Conservation (phyloP, 2,888 invertebrate species). For the Bruchidius siliquastri region DNA sequence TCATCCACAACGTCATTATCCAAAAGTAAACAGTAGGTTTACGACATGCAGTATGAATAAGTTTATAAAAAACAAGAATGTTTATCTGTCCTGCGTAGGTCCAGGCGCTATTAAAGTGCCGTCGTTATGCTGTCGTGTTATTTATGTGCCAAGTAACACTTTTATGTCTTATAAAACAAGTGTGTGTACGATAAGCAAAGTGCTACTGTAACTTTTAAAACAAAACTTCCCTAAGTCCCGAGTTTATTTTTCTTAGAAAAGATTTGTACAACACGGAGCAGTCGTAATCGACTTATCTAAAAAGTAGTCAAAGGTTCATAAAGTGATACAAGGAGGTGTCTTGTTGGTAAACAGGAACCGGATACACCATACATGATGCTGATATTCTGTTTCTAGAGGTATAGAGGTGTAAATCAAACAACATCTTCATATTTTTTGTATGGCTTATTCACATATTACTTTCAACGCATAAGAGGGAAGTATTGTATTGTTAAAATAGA, state of each 20-base stretch:
- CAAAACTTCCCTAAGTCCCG: not conserved
- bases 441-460: too few species aligned
- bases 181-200: not conserved
- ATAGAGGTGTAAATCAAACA: too few species aligned
- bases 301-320: not conserved
- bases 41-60: not conserved
- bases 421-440: too few species aligned
- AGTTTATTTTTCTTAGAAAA: not conserved
- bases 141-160: not conserved
- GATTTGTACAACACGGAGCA: not conserved
- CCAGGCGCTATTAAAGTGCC: not conserved
- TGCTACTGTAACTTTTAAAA: not conserved
- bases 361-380: too few species aligned
- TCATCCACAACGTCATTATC: not conserved
- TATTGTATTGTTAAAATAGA: too few species aligned
- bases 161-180: not conserved
- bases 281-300: not conserved
- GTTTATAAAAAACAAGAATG: not conserved
- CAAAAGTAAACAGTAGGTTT: not conserved
- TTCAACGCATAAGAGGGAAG: too few species aligned
- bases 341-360: not conserved
- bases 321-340: not conserved
- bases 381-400: too few species aligned
- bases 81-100: not conserved
- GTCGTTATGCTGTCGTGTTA: not conserved